A percentile compares a stretch with the other conserved stretches of the same genome.
Evolutionary conservation across 2,888 invertebrate species (phyloP).

Genomic region (Phengaris alcon): DNA sequence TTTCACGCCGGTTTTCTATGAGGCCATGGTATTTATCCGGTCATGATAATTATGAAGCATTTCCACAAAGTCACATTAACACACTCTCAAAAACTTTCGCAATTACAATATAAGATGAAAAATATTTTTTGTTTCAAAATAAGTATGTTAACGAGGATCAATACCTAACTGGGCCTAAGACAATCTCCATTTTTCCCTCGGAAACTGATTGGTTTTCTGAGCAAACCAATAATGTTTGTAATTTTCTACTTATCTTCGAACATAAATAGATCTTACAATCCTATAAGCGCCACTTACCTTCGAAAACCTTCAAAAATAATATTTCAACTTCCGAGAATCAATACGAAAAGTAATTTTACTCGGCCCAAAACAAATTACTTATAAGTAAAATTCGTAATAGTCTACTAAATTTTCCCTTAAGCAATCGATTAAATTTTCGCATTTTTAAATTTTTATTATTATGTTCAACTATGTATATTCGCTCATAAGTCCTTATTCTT

Average conservation of each 20-base stretch:
- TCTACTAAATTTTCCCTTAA: background rate
- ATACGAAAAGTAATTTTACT: background rate
- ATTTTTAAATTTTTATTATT: no score
- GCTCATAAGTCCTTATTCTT: no score
- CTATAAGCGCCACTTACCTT: background rate
- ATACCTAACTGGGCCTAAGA: background rate
- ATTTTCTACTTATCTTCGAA: background rate
- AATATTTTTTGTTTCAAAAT: background rate
- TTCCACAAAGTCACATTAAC: no score
- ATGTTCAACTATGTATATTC: no score
- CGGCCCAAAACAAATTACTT: background rate
- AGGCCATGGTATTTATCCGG: no score
- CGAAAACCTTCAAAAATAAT: background rate
- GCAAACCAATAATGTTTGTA: background rate
- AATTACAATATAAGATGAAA: no score
- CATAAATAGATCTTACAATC: background rate
- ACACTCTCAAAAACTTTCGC: no score
- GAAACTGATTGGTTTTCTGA: background rate
- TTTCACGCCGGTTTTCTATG: no score
- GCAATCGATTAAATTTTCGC: background rate
- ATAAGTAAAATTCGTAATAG: background rate
- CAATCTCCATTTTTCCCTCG: background rate
- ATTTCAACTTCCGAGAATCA: slow-evolving; percentile 4
- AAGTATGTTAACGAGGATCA: background rate
- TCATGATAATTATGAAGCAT: no score